Evolutionary conservation across 2,113 vertebrate genomes (phyloP), one percentile per base, ranked within the genome.

Genomic region (Melierax canorus): DNA sequence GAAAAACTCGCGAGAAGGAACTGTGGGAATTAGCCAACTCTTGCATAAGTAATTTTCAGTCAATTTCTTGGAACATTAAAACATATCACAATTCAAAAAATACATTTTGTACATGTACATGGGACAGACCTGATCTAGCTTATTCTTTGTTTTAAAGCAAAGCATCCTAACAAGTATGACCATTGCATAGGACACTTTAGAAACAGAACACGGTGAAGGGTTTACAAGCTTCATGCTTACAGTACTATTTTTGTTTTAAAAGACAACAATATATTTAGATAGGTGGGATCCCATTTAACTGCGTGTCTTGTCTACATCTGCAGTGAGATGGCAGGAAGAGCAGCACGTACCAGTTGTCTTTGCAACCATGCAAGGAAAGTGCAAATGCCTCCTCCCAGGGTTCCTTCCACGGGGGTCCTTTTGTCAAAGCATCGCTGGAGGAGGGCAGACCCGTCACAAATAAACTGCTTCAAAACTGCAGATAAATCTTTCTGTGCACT

Each of bases 81-180:
- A 48, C 16, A 8, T 8, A 30, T 4, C 34, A 11, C 5, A 8
- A 8, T 10, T 46, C 0, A 38, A 63, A 63, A 38, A 34, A 20
- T 1, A 0, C 4, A 19, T 32, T 23, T 71, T 6, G 3, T 7
- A 3, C 3, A 15, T 6, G 39, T 7, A 11, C 17, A 3, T 7
- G 32, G 34, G 58, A 13, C 48, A 55, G 34, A 17, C 7, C 59
- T 43, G 72, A 29, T 36, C 56, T 6, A 19, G 18, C 55, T 32
- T 36, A 12, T 36, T 27, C 22, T 56, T 56, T n/a, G 9, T 21
- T 51, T 43, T 12, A 19, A 50, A 83, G 27, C 24, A 11, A 77
- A 27, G 38, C 6, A 13, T 13, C 39, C 66, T 10, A 1, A 13
- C 7, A 9, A 16, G 6, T 5, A 20, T 7, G 6, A 26, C 30